These are phyloP conservation scores for Drosophila helvetica DNA, from an alignment of 2,888 invertebrate species.

Conservation along the genomic window DNA sequence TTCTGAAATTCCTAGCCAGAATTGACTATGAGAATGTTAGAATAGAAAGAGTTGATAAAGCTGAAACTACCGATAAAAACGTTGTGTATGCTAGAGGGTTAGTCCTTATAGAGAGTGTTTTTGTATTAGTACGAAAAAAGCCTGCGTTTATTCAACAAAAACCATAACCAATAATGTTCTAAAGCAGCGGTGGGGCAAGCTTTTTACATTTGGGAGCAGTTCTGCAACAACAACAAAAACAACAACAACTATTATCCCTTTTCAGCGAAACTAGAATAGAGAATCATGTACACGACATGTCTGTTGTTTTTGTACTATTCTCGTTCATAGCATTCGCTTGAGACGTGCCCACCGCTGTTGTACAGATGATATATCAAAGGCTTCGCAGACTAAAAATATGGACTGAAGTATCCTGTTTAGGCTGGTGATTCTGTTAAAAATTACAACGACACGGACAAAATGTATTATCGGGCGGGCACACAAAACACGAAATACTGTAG, in stretches of 20 bases:
- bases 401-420: background rate
- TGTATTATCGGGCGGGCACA: background rate
- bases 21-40: background rate
- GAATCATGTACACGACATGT: background rate
- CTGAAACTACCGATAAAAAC: background rate
- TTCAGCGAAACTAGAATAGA: background rate
- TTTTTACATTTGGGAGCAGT: background rate
- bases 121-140: background rate
- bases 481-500: background rate
- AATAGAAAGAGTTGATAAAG: background rate
- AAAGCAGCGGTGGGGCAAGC: background rate
- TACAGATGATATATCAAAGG: background rate
- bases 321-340: too few species aligned
- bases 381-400: background rate
- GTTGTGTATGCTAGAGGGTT: background rate
- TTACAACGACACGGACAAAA: background rate
- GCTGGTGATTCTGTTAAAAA: background rate
- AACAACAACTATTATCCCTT: background rate
- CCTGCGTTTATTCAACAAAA: background rate
- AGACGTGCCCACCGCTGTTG: background rate
- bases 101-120: background rate
- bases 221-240: background rate
- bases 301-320: too few species aligned
- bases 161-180: background rate
- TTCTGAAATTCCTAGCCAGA: background rate